Percentiles rank a stretch among this genome's conserved stretches.
phyloP scores from a whole-genome alignment of 2,888 invertebrate genomes.

The Eurytoma adleriae region DNA sequence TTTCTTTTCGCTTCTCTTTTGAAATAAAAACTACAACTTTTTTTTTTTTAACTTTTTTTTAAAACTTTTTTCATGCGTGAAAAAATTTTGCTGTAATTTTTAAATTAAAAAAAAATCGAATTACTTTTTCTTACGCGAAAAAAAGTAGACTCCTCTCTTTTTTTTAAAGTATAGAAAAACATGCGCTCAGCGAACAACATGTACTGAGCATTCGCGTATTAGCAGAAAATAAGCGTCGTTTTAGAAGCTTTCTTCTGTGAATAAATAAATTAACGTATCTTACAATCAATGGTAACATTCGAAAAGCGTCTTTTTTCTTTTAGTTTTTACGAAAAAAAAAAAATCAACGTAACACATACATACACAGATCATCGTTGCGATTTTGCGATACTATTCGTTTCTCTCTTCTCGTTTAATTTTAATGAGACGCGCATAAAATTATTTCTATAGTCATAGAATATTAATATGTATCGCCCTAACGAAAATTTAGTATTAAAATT shows the following conservation, averaged over 20 bases:
- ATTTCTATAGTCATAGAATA: constrained; percentile 43
- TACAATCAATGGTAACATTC: constrained; percentile 30
- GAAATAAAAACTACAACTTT: not conserved
- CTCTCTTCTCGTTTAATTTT: constrained; percentile 30
- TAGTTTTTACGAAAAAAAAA: constrained; percentile 15
- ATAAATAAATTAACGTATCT: constrained; percentile 51
- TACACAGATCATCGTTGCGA: constrained; percentile 32
- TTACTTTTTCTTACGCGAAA: constrained; percentile 17
- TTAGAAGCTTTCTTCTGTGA: constrained; percentile 57
- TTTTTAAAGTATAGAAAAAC: constrained; percentile 37
- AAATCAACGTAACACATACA: constrained; percentile 1
- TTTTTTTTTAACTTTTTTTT: constrained; percentile 5
- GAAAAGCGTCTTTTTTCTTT: constrained; percentile 29
- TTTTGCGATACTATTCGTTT: constrained; percentile 34
- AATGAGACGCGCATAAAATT: constrained; percentile 43
- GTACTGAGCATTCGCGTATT: constrained; percentile 49
- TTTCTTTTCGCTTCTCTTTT: constrained; percentile 38
- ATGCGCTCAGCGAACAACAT: constrained; percentile 46
- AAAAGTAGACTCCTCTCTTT: constrained; percentile 24
- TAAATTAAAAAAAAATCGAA: constrained; percentile 17
- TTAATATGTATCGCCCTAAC: constrained; percentile 39
- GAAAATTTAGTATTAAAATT: constrained; percentile 49
- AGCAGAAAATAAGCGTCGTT: constrained; percentile 56
- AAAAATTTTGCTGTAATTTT: constrained; percentile 10
- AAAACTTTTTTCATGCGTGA: constrained; percentile 11